Evolutionary conservation across 2,888 invertebrate species (phyloP).

Genomic region (Ephialtes manifestator): DNA sequence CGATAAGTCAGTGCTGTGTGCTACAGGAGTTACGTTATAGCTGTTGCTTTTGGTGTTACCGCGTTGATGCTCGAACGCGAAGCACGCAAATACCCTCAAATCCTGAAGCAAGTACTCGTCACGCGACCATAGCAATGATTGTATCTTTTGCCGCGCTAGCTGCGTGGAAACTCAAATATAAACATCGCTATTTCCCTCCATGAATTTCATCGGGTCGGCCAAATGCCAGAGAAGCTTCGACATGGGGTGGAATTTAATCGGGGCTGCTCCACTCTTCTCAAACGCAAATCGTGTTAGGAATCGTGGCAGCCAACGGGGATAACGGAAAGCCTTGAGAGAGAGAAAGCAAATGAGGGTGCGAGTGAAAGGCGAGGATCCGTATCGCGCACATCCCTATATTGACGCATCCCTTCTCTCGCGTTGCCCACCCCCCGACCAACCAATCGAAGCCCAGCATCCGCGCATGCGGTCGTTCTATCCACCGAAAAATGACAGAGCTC

Average conservation of each 20-base stretch:
- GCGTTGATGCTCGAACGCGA: constrained; percentile 37
- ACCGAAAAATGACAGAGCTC: constrained; percentile 10
- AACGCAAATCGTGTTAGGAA: constrained; percentile 42
- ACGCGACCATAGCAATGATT: constrained; percentile 42
- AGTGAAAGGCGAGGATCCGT: constrained; percentile 50
- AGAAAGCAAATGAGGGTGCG: constrained; percentile 30
- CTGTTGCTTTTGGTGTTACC: constrained; percentile 14
- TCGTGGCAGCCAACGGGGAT: constrained; percentile 59
- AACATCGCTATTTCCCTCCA: constrained; percentile 37
- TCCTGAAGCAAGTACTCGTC: constrained; percentile 21
- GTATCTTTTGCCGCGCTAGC: not conserved
- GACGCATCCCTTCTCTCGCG: constrained; percentile 76
- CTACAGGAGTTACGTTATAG: constrained; percentile 4
- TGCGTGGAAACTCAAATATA: constrained; percentile 3
- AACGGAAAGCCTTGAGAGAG: constrained; percentile 42
- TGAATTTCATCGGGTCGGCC: constrained; percentile 47
- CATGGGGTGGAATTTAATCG: constrained; percentile 54
- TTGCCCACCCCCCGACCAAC: constrained; percentile 77
- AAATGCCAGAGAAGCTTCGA: constrained; percentile 8
- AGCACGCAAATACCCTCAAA: constrained; percentile 49
- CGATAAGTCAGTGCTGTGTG: constrained; percentile 8
- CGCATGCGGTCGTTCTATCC: constrained; percentile 80
- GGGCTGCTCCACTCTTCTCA: constrained; percentile 10
- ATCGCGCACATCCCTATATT: constrained; percentile 77
- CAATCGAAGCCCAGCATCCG: constrained; percentile 84